Percentiles rank a stretch among this genome's conserved stretches.
Evolutionary conservation across 2,113 vertebrate species (phyloP).

Genomic region (Bufo bufo): DNA sequence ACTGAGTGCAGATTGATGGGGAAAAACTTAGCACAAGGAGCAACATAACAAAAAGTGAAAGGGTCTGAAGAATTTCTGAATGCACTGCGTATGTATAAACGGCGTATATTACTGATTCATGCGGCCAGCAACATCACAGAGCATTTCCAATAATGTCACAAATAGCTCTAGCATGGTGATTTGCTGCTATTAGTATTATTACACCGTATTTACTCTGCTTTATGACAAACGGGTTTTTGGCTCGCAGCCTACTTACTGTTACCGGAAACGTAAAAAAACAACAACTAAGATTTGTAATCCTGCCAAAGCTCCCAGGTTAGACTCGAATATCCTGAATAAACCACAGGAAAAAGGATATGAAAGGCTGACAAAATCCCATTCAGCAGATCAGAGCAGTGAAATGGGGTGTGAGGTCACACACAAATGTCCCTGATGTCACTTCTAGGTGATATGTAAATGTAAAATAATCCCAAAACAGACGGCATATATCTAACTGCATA

Average conservation of each 20-base stretch:
- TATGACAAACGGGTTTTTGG: not conserved
- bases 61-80: too few relatives aligned
- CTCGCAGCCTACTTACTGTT: not conserved
- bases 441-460: not conserved
- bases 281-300: not conserved
- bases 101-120: not conserved
- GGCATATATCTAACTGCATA: not conserved
- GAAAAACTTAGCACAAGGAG: too few relatives aligned
- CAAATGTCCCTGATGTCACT: not conserved
- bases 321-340: slow-evolving; percentile 17
- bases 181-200: slow-evolving; percentile 7
- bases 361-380: not conserved
- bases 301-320: not conserved
- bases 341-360: not conserved
- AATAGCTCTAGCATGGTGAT: not conserved
- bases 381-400: not conserved
- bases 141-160: not conserved
- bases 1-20: too few relatives aligned
- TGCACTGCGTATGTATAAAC: too few relatives aligned
- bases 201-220: not conserved
- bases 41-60: too few relatives aligned
- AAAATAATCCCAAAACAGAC: not conserved
- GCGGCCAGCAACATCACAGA: not conserved
- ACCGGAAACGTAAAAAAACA: not conserved
- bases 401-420: not conserved